phyloP scores from a whole-genome alignment of 2,888 invertebrate species.

The Napeogenes inachia region DNA sequence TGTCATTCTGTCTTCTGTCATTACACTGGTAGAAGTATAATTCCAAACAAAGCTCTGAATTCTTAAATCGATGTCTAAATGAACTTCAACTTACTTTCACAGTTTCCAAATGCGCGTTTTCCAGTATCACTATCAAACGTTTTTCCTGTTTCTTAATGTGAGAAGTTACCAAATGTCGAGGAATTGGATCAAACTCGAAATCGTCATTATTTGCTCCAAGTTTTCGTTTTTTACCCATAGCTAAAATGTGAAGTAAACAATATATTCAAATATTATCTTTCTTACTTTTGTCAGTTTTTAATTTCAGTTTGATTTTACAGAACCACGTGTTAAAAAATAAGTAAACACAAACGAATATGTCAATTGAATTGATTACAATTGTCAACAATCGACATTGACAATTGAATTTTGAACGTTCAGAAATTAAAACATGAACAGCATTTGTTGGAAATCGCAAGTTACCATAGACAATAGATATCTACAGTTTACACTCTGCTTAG shows the following conservation, averaged over 20 bases:
- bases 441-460: no score
- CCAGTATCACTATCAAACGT: slow-evolving; percentile 93
- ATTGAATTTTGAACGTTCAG: neutral
- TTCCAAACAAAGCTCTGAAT: no score
- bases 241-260: neutral
- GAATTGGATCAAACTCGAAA: slow-evolving; percentile 86
- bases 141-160: slow-evolving; percentile 91
- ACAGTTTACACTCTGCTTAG: no score
- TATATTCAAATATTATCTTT: neutral
- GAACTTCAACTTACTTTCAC: slow-evolving; percentile 84
- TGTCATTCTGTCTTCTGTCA: no score
- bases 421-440: neutral
- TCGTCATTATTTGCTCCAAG: slow-evolving; percentile 78
- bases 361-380: neutral
- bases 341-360: neutral
- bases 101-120: slow-evolving; percentile 96
- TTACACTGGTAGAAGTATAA: no score
- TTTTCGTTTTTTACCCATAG: slow-evolving; percentile 72
- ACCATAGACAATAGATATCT: no score
- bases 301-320: neutral
- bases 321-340: slow-evolving; percentile 2
- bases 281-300: neutral
- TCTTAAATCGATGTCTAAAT: slow-evolving; percentile 2
- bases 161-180: slow-evolving; percentile 85
- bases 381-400: neutral